Evolutionary conservation across 2,888 invertebrate genomes (phyloP).

Genomic region (Dryomyza anilis): DNA sequence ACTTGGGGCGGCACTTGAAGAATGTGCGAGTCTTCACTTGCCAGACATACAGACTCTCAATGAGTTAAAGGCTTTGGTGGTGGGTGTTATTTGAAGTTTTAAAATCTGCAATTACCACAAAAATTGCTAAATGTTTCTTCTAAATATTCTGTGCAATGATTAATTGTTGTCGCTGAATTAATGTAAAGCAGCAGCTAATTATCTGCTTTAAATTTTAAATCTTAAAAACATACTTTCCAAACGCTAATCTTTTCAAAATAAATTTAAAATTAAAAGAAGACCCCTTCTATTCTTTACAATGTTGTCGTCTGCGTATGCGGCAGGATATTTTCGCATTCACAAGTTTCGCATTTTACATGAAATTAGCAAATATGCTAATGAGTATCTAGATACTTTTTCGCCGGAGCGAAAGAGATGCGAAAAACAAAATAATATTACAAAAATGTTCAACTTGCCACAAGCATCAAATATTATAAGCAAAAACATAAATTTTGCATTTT

Average conservation of each 20-base stretch:
- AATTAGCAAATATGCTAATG: conserved; percentile 60
- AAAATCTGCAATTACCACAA: neutral
- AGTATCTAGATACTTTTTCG: no score
- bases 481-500: conserved; percentile 9
- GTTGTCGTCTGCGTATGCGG: conserved; percentile 57
- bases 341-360: conserved; percentile 48
- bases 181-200: no score
- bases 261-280: no score
- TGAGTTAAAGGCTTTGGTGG: neutral
- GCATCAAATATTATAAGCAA: neutral
- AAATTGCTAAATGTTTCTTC: neutral
- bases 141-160: no score
- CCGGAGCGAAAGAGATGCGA: conserved; percentile 4
- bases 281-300: neutral
- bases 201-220: no score
- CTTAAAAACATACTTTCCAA: no score
- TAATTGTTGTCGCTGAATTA: no score
- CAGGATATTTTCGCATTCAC: conserved; percentile 34
- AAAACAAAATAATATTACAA: no score
- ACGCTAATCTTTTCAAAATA: no score
- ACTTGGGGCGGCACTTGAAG: neutral
- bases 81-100: neutral
- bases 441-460: neutral
- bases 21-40: neutral
- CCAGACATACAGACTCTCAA: neutral